Evolutionary conservation across 2,113 vertebrate species (phyloP), one percentile per base, ranked within the genome.

Genomic region (Anoplopoma fimbria): DNA sequence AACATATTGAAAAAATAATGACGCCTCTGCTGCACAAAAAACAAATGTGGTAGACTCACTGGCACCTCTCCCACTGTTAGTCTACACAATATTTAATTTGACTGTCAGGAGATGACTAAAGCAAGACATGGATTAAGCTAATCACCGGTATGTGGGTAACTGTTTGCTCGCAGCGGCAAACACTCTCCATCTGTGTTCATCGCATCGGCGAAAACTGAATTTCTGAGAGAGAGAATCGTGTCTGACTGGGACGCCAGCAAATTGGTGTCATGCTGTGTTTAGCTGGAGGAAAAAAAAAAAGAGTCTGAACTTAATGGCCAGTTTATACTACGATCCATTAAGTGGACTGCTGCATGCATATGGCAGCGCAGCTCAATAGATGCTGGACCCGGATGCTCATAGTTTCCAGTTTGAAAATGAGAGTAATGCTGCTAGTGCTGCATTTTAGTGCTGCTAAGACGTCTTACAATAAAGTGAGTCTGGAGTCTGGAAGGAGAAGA

Each of bases 211-310:
- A 4, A n/a, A 62, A 76, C 72, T 13, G 55, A 33, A 14, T 69
- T 29, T 78, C 38, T 74, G 34, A 34, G 34, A 63, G 70, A 79
- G 58, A 76, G 40, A 34, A 68, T 61, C 36, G 5, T 47, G 76
- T 83, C 79, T 21, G 67, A 79, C 75, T 62, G 73, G 38, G 75
- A 84, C 60, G 73, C 61, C 60, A 57, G 55, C 72, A 89, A 85
- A 88, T 76, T 87, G 83, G 74, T 83, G 81, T 88, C 87, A 82
- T 51, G 58, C 81, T 81, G 84, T 17, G 88, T 87, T 85, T 69
- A 38, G 55, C 69, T 73, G 70, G 53, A 79, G n/a, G n/a, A n/a
- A n/a, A n/a, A n/a, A n/a, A n/a, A n/a, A n/a, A 69, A 86, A 79
- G 49, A 80, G 72, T 31, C 51, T 12, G 9, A 73, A 77, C 63